Evolutionary conservation across 2,797 vertebrate genomes (phyloP).

Genomic region (Podargus strigoides): DNA sequence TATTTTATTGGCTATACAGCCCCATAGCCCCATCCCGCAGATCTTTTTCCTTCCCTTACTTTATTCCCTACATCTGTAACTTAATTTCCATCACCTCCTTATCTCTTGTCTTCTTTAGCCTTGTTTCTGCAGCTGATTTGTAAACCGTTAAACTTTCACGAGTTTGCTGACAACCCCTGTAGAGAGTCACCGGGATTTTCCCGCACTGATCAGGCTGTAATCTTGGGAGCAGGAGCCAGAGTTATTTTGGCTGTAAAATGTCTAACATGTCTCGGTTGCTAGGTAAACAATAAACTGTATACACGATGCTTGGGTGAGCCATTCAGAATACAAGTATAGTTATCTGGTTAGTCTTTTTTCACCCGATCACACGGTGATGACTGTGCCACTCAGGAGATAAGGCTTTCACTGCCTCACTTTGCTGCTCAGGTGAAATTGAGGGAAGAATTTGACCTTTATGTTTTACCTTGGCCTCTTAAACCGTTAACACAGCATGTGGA

Average conservation of each 20-base stretch:
- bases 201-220: background rate
- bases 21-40: background rate
- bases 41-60: background rate
- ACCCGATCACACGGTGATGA: constrained; percentile 32
- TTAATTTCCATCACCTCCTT: background rate
- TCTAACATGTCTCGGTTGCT: constrained; percentile 1
- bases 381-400: background rate
- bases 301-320: background rate
- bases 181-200: constrained; percentile 19
- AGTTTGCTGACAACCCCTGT: background rate
- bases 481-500: rapidly evolving
- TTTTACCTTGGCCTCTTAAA: background rate
- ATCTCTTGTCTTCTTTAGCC: background rate
- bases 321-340: background rate
- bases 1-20: background rate
- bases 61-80: background rate
- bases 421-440: constrained; percentile 5
- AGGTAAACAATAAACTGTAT: constrained; percentile 16
- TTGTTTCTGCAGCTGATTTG: background rate
- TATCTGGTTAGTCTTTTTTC: constrained; percentile 38
- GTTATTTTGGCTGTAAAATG: constrained; percentile 7
- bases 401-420: background rate
- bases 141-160: background rate
- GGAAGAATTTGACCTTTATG: background rate
- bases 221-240: background rate